A percentile compares a stretch with the other conserved stretches of the same genome.
Evolutionary conservation across 2,113 vertebrate species (phyloP).

Genomic region (Megaceryle torquata): DNA sequence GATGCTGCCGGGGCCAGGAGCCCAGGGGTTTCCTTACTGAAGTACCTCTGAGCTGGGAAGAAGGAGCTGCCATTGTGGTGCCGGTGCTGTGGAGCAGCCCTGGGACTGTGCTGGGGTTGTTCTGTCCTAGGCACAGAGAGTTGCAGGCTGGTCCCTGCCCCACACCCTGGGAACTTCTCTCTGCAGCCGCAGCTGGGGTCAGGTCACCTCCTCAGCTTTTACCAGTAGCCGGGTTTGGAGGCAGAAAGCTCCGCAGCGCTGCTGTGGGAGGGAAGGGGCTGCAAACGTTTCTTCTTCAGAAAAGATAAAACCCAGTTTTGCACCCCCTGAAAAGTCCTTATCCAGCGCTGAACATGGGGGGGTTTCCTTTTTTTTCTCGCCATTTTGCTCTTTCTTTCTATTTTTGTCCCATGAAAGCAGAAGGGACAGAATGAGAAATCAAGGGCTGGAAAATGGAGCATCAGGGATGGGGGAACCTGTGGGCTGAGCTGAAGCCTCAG

Average conservation of each 20-base stretch:
- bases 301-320: not conserved
- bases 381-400: not conserved
- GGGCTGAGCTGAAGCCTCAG: not conserved
- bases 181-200: fast-evolving
- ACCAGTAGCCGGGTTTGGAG: not conserved
- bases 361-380: not conserved
- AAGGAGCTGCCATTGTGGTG: not conserved
- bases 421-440: not conserved
- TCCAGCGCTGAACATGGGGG: not conserved
- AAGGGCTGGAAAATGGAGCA: conserved; percentile 35
- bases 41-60: not conserved
- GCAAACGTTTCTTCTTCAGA: not conserved
- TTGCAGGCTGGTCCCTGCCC: fast-evolving
- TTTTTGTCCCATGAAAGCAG: conserved; percentile 40
- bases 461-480: not conserved
- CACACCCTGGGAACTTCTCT: not conserved
- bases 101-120: not conserved
- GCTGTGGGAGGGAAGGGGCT: not conserved
- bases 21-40: not conserved
- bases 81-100: not conserved
- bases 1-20: fast-evolving
- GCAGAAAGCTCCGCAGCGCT: not conserved
- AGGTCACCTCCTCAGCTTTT: not conserved
- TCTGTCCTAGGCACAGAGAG: not conserved
- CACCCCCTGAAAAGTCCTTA: not conserved